Evolutionary conservation across 1,140 invertebrate genomes (phyloP).

Genomic region (Brachionus angularis): DNA sequence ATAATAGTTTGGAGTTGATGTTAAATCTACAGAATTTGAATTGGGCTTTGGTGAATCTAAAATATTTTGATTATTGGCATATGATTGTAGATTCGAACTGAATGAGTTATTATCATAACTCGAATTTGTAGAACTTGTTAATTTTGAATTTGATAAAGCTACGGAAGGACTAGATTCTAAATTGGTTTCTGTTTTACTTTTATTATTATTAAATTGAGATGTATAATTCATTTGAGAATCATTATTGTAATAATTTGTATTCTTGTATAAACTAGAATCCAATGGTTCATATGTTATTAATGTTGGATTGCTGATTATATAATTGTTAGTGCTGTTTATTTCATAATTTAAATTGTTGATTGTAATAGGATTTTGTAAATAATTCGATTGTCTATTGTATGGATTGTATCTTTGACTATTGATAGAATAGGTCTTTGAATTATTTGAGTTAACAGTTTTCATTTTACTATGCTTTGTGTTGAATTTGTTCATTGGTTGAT

Average conservation of each 20-base stretch:
- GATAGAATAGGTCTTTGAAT: too few species aligned
- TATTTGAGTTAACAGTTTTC: slow-evolving; percentile 8
- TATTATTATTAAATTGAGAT: too few species aligned
- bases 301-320: not conserved
- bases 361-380: not conserved
- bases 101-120: too few species aligned
- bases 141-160: not conserved
- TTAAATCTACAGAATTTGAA: not conserved
- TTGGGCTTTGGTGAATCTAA: not conserved
- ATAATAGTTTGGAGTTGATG: not conserved
- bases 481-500: too few species aligned
- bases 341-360: slow-evolving; percentile 30
- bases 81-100: too few species aligned
- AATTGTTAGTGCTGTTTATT: slow-evolving; percentile 7
- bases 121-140: not conserved
- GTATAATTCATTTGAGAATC: too few species aligned
- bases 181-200: too few species aligned
- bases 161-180: too few species aligned
- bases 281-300: too few species aligned
- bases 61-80: too few species aligned
- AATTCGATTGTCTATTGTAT: not conserved
- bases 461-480: too few species aligned
- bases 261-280: not conserved
- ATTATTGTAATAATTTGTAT: not conserved
- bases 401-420: slow-evolving; percentile 1